Conservation (phyloP, 2,888 invertebrate genomes). For the Cerceris rybyensis region DNA sequence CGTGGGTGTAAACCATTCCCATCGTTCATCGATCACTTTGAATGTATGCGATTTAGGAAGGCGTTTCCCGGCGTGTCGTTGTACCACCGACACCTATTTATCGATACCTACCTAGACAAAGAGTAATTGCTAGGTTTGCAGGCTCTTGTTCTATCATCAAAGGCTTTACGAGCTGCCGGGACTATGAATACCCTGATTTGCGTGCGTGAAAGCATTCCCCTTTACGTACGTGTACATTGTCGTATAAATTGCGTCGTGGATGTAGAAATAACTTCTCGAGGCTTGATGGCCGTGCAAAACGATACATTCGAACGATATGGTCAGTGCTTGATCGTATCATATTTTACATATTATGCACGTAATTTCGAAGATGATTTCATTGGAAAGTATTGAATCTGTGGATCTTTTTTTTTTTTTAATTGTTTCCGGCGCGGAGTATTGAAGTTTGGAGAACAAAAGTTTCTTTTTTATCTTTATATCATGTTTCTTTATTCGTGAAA, state of each 20-base stretch:
- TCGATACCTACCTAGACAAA: constrained; percentile 45
- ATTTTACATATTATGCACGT: too few species aligned
- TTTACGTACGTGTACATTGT: neutral
- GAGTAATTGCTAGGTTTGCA: constrained; percentile 52
- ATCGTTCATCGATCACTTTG: constrained; percentile 52
- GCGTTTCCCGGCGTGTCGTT: constrained; percentile 41
- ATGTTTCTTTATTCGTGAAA: too few species aligned
- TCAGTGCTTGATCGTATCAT: too few species aligned
- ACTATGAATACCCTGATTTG: constrained; percentile 44
- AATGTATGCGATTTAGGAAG: constrained; percentile 33
- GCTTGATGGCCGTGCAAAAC: neutral
- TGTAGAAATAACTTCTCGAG: constrained; percentile 1
- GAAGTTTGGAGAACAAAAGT: neutral
- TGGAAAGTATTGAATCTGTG: too few species aligned
- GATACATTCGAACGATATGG: too few species aligned
- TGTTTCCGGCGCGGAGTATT: neutral
- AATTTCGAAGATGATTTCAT: too few species aligned
- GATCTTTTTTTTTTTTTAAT: neutral
- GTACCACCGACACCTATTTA: constrained; percentile 45
- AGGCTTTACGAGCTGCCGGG: constrained; percentile 6
- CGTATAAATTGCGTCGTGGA: constrained; percentile 23
- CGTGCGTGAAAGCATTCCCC: constrained; percentile 25
- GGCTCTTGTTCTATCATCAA: constrained; percentile 34
- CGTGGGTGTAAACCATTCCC: neutral
- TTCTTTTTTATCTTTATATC: neutral